phyloP scores from a whole-genome alignment of 2,797 vertebrate species.

The Paguma larvata region DNA sequence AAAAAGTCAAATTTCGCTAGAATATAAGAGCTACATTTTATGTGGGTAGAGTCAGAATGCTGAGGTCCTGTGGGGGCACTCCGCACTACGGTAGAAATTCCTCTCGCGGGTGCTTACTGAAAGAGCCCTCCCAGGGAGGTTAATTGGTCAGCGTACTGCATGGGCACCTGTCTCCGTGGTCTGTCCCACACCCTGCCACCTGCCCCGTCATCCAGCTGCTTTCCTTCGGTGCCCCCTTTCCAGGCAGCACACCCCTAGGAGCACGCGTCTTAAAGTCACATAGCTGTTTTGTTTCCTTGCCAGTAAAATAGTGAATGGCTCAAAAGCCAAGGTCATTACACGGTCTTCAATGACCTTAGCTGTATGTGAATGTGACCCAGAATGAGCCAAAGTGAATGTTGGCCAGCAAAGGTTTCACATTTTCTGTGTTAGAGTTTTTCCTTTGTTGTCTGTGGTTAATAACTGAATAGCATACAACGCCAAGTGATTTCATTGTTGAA shows the following conservation, averaged over 20 bases:
- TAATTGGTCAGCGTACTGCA: fast-evolving
- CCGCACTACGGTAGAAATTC: not conserved
- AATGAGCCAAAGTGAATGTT: not conserved
- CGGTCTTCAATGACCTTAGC: not conserved
- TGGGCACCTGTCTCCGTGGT: no score
- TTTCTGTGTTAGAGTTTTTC: constrained; percentile 74
- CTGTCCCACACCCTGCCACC: fast-evolving
- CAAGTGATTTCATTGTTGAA: constrained; percentile 77
- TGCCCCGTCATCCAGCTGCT: not conserved
- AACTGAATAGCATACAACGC: constrained; percentile 60
- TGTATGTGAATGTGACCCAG: not conserved
- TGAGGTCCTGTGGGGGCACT: not conserved
- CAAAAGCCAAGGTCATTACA: not conserved
- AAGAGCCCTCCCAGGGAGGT: not conserved
- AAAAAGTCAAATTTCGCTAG: not conserved
- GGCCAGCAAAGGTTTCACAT: constrained; percentile 21
- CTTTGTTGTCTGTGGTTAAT: constrained; percentile 73
- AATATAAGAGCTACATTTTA: not conserved
- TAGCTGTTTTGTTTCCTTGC: not conserved
- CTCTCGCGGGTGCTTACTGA: not conserved
- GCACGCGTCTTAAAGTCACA: not conserved
- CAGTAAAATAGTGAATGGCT: not conserved
- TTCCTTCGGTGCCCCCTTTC: not conserved
- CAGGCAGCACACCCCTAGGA: not conserved
- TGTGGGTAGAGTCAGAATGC: not conserved